Base-by-base conservation (phyloP, 1,140 invertebrate species). In the Antheraea mylitta region DNA sequence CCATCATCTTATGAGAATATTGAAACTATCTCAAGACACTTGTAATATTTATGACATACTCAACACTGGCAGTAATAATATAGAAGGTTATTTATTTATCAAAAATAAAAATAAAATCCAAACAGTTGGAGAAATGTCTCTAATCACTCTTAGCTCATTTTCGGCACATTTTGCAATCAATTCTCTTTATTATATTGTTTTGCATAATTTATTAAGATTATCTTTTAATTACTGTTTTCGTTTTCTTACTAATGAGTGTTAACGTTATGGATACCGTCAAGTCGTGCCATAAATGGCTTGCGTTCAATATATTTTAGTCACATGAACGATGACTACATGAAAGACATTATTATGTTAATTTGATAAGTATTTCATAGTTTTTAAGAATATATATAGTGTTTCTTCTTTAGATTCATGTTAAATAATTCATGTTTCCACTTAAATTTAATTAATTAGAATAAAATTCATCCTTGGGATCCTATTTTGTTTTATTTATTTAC, bases 321-420 rank as follows among this genome's bases (percentile, higher is more conserved):
- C 71, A 76, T 73, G 73, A 73, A 77, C 76, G 65, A 77, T 74
- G 70, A 84, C 76, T 16, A 78, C 75, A 81, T 85, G 86, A 91
- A 91, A 91, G 89, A 91, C 89, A 91, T 87, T 85, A 61, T 61
- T 61, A 8, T 87, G 76, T 90, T 90, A 82, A 82, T 90, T 91
- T 89, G 77, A 85, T 90, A 88, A 89, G 86, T 89, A 89, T 87
- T 88, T 86, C 83, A 75, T 91, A 89, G 85, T 85, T 30, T 10
- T 61, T 91, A 91, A 90, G 89, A 82, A 79, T 89, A 90, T 87
- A 82, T n/a, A 82, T 91, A 91, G 87, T 75, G 87, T 90, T 89
- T 89, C 89, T 91, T 91, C 89, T 90, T 89, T 91, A 91, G 89
- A 90, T 89, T 86, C 88, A 86, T 90, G 87, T 89, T 89, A 86